Percentiles rank a stretch among this genome's conserved stretches.
Conservation (phyloP, 1,140 invertebrate genomes). For the Aplysia californica region DNA sequence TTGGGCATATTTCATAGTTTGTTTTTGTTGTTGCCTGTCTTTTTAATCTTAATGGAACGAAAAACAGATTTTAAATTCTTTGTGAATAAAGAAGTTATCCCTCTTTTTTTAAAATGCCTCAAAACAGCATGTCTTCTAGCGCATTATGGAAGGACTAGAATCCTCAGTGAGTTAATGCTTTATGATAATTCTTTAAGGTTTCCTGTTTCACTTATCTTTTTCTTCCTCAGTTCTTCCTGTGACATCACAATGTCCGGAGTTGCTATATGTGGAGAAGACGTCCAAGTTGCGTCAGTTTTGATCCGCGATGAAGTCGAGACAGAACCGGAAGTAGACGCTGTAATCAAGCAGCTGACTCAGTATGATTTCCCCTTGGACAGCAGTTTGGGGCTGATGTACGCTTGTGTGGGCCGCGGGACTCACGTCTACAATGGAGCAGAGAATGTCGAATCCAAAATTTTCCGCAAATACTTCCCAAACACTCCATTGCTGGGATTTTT, state of each 20-base stretch:
- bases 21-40: no score
- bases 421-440: constrained; percentile 59
- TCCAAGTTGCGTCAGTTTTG: constrained; percentile 17
- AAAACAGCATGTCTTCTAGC: no score
- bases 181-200: no score
- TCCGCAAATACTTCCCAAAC: constrained; percentile 72
- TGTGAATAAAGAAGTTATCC: no score
- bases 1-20: no score
- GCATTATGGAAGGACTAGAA: no score
- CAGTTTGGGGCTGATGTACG: constrained; percentile 73
- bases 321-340: not conserved
- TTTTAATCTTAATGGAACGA: no score
- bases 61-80: no score
- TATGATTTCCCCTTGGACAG: constrained; percentile 53
- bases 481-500: constrained; percentile 73
- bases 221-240: no score
- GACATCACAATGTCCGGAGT: constrained; percentile 3
- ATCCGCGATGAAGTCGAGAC: not conserved
- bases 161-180: no score
- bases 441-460: constrained; percentile 72
- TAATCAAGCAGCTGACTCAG: not conserved
- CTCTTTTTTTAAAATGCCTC: no score
- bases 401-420: constrained; percentile 71
- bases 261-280: constrained; percentile 4
- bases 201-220: no score